Percentiles rank a stretch among this genome's conserved stretches.
Evolutionary conservation across 1,140 invertebrate species (phyloP).

Genomic region (Plodia interpunctella): DNA sequence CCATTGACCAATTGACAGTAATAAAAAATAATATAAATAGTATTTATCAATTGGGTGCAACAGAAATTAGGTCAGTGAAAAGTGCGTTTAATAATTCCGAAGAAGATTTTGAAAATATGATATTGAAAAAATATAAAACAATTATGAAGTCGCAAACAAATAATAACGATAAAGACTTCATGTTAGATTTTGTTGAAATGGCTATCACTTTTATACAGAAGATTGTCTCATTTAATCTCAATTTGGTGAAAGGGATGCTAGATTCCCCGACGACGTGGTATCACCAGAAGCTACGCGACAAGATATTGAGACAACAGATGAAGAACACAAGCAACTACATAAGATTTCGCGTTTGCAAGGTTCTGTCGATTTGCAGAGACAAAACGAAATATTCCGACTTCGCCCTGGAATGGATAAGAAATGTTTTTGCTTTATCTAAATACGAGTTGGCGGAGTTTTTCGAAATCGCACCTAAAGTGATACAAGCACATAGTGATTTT

Average conservation of each 20-base stretch:
- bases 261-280: slow-evolving; percentile 27
- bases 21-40: slow-evolving; percentile 29
- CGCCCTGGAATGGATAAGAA: not conserved
- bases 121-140: slow-evolving; percentile 29
- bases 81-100: slow-evolving; percentile 24
- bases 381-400: slow-evolving; percentile 24
- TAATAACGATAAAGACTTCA: slow-evolving; percentile 28
- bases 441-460: not conserved
- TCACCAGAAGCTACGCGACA: slow-evolving; percentile 31
- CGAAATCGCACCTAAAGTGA: not conserved
- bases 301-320: slow-evolving; percentile 38
- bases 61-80: slow-evolving; percentile 23
- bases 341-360: slow-evolving; percentile 31
- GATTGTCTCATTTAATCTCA: slow-evolving; percentile 28
- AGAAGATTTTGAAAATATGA: slow-evolving; percentile 24
- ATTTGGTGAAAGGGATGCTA: slow-evolving; percentile 4
- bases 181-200: slow-evolving; percentile 40
- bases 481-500: not conserved
- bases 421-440: not conserved
- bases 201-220: slow-evolving; percentile 36
- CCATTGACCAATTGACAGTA: slow-evolving; percentile 24
- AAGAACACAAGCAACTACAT: slow-evolving; percentile 39
- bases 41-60: slow-evolving; percentile 27
- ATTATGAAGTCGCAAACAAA: slow-evolving; percentile 18
- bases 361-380: slow-evolving; percentile 33